Percentiles rank a stretch among this genome's conserved stretches.
These are phyloP conservation scores for Gymnocephalus cernua DNA, from an alignment of 2,113 vertebrate genomes.

Conservation along the genomic window DNA sequence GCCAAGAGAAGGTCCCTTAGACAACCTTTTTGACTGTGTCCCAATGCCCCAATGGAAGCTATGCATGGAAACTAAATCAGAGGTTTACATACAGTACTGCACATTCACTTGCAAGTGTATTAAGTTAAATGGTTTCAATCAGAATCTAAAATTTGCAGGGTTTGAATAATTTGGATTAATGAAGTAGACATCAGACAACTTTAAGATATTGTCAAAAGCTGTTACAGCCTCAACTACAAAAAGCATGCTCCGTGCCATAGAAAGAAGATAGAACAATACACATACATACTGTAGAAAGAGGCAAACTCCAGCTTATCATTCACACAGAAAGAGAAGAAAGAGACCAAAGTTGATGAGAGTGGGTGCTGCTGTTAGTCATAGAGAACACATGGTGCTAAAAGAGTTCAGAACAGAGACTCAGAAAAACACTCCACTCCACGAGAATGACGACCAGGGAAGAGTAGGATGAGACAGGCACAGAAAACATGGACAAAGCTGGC, in stretches of 20 bases:
- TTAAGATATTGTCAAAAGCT: background rate
- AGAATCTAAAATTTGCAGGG: no score
- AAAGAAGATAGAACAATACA: background rate
- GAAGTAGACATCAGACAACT: background rate
- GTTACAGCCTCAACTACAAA: background rate
- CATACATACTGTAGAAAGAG: background rate
- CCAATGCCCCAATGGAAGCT: background rate
- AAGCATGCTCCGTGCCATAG: background rate
- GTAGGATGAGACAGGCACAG: slow-evolving; percentile 8
- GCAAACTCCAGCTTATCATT: slow-evolving; percentile 7
- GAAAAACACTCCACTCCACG: slow-evolving; percentile 5
- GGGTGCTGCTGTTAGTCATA: slow-evolving; percentile 41
- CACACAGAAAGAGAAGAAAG: slow-evolving; percentile 5
- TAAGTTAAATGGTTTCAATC: no score
- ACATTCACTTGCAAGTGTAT: no score
- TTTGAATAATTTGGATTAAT: background rate
- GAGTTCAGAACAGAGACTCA: slow-evolving; percentile 22
- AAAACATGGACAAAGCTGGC: background rate
- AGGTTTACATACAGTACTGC: no score
- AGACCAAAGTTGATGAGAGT: slow-evolving; percentile 24
- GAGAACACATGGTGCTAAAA: slow-evolving; percentile 31
- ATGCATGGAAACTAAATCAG: background rate
- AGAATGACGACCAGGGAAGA: slow-evolving; percentile 33
- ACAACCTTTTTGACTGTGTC: background rate
- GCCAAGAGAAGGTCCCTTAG: background rate